Percentiles rank a stretch among this genome's conserved stretches.
Evolutionary conservation across 2,797 vertebrate species (phyloP).

Genomic region (Ptychobarbus kaznakovi): DNA sequence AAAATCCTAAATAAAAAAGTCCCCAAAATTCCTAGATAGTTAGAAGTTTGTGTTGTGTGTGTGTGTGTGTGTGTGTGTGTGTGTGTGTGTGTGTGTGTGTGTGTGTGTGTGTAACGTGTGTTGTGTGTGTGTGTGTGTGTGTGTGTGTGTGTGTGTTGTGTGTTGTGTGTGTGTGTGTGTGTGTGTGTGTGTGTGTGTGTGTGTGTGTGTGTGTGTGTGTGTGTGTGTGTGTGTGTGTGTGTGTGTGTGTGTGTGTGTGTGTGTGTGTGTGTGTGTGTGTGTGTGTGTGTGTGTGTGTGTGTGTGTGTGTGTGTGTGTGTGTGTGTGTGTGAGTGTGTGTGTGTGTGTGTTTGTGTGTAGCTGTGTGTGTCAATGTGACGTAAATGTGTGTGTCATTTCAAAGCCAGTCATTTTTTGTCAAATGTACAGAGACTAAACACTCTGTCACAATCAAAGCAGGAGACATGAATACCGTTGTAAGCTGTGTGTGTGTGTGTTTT

Average conservation of each 20-base stretch:
- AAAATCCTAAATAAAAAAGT: no score
- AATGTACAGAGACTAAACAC: constrained; percentile 35
- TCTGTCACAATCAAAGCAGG: constrained; percentile 47
- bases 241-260: not conserved
- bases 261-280: not conserved
- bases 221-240: constrained; percentile 3
- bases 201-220: constrained; percentile 26
- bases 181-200: constrained; percentile 19
- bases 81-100: not conserved
- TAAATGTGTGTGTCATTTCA: constrained; percentile 28
- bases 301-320: not conserved
- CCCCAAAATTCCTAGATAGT: not conserved
- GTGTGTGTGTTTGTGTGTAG: constrained; percentile 12
- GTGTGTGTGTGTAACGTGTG: no score
- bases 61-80: no score
- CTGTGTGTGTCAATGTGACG: constrained; percentile 17
- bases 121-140: constrained; percentile 7
- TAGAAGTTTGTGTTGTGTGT: not conserved
- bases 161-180: constrained; percentile 1
- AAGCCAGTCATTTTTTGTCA: constrained; percentile 29
- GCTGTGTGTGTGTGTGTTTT: constrained; percentile 41
- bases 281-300: not conserved
- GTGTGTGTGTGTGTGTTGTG: constrained; percentile 19
- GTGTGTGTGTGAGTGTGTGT: not conserved
- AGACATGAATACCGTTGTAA: constrained; percentile 31